Conservation (phyloP, 2,888 invertebrate genomes). For the Coleophora flavipennella region DNA sequence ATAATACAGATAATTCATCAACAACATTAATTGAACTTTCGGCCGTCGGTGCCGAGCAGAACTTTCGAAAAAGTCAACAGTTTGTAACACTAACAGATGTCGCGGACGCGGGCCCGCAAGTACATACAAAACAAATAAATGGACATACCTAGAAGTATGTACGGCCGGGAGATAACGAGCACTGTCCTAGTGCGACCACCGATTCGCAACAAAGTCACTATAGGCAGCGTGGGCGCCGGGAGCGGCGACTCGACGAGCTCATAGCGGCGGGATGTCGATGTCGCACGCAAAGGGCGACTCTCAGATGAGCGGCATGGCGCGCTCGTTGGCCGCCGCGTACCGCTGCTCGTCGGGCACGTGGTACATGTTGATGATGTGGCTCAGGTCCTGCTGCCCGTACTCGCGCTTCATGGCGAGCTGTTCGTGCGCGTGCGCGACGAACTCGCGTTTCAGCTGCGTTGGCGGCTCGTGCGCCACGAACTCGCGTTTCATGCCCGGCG, state of each 20-base stretch:
- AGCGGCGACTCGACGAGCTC: slow-evolving; percentile 66
- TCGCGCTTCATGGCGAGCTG: slow-evolving; percentile 78
- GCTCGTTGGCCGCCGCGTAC: slow-evolving; percentile 73
- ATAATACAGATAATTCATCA: slow-evolving; percentile 64
- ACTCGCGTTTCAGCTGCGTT: slow-evolving; percentile 69
- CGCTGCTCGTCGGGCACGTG: slow-evolving; percentile 77
- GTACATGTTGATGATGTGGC: slow-evolving; percentile 79
- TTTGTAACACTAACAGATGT: slow-evolving; percentile 48
- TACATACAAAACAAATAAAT: slow-evolving; percentile 63
- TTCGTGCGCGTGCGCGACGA: slow-evolving; percentile 62
- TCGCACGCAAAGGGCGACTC: slow-evolving; percentile 77
- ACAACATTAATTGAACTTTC: slow-evolving; percentile 61
- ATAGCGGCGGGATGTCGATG: slow-evolving; percentile 76
- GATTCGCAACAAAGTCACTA: slow-evolving; percentile 53
- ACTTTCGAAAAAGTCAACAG: slow-evolving; percentile 45
- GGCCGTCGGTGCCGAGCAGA: slow-evolving; percentile 36
- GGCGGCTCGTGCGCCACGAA: slow-evolving; percentile 64
- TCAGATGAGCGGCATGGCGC: slow-evolving; percentile 76
- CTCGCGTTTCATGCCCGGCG: slow-evolving; percentile 71
- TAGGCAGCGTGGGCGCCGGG: slow-evolving; percentile 54
- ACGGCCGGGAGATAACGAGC: slow-evolving; percentile 54
- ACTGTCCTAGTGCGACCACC: slow-evolving; percentile 53
- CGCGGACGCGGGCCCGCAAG: slow-evolving; percentile 23
- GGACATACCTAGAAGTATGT: slow-evolving; percentile 66
- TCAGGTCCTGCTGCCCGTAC: slow-evolving; percentile 76